These are phyloP conservation scores for Cryptoprocta ferox DNA, from an alignment of 2,797 vertebrate species.

Conservation along the genomic window DNA sequence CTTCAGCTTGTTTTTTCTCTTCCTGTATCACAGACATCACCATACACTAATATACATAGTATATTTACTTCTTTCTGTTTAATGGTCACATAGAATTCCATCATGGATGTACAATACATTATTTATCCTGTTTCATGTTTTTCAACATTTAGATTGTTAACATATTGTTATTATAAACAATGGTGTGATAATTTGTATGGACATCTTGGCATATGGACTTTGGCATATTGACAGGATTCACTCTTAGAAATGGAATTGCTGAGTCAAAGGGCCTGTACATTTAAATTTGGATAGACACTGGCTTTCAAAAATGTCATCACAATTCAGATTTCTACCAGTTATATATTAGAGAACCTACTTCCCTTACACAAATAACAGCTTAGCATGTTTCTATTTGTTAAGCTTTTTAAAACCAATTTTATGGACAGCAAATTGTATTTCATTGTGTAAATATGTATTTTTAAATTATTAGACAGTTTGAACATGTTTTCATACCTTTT, in stretches of 20 bases:
- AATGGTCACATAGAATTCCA: background rate
- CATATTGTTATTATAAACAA: background rate
- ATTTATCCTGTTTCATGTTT: background rate
- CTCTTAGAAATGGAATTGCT: background rate
- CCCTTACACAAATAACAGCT: background rate
- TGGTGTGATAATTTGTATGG: background rate
- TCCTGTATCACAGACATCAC: background rate
- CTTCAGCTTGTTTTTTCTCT: background rate
- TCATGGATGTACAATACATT: background rate
- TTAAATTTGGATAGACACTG: background rate
- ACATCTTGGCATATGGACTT: background rate
- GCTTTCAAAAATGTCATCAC: background rate
- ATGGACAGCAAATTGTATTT: constrained; percentile 12
- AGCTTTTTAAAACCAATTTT: background rate
- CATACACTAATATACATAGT: background rate
- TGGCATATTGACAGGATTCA: background rate
- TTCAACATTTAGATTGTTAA: background rate
- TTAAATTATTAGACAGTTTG: background rate
- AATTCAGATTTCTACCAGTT: constrained; percentile 1
- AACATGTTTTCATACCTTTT: background rate
- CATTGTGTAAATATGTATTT: background rate
- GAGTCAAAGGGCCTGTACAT: background rate
- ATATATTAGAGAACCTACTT: background rate
- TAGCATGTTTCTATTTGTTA: background rate
- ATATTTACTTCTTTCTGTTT: background rate